Evolutionary conservation across 2,113 vertebrate genomes (phyloP).

Genomic region (Archilochus colubris): DNA sequence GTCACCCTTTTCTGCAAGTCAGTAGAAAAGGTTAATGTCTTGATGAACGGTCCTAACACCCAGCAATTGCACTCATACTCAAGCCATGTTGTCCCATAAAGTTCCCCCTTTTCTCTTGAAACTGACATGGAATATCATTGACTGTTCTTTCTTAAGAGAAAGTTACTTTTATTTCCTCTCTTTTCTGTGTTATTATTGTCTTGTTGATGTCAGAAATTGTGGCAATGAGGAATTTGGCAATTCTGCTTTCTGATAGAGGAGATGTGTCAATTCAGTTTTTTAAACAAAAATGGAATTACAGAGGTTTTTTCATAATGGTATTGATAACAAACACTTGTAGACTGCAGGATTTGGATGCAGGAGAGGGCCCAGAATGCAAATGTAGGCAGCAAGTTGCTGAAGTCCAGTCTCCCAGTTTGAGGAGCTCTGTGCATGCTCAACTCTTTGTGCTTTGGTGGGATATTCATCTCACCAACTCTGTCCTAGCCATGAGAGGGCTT

Average conservation of each 20-base stretch:
- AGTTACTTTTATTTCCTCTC: neutral
- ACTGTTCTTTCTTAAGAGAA: neutral
- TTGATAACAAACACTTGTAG: neutral
- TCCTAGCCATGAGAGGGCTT: neutral
- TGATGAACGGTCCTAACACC: neutral
- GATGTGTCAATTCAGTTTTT: neutral
- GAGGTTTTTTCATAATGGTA: neutral
- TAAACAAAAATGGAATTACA: neutral
- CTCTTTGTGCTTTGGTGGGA: neutral
- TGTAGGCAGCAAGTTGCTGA: accelerated
- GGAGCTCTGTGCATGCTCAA: neutral
- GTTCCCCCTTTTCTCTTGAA: neutral
- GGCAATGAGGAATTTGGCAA: neutral
- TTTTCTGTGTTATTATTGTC: neutral
- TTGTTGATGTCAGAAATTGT: neutral
- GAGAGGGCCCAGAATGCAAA: neutral
- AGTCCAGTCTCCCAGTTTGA: neutral
- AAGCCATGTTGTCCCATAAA: neutral
- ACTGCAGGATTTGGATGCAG: neutral
- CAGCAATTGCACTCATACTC: neutral
- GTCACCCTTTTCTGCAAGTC: neutral
- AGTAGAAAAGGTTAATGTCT: neutral
- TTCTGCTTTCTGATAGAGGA: neutral
- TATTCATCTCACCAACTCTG: neutral
- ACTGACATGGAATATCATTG: neutral